A percentile compares a stretch with the other conserved stretches of the same genome.
phyloP scores from a whole-genome alignment of 2,797 vertebrate species.

The Odontamblyopus lacepedii region DNA sequence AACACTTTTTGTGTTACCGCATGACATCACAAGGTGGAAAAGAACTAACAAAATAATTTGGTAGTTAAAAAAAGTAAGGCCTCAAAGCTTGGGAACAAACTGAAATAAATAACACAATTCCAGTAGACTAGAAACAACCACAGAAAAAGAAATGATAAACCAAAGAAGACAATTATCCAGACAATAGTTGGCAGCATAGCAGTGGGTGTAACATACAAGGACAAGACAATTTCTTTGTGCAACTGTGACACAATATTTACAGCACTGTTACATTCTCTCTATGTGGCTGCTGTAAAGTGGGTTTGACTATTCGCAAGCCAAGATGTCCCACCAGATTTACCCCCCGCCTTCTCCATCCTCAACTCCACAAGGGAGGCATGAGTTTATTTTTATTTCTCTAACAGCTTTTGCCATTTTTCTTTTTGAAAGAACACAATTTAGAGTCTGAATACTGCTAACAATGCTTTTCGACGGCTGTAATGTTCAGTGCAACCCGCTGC shows the following conservation, averaged over 20 bases:
- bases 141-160: slow-evolving; percentile 21
- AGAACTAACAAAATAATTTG: not conserved
- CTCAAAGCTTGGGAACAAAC: not conserved
- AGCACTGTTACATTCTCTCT: slow-evolving; percentile 21
- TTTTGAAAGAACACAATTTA: slow-evolving; percentile 12
- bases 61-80: not conserved
- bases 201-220: slow-evolving; percentile 21
- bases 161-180: slow-evolving; percentile 27
- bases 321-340: slow-evolving; percentile 39
- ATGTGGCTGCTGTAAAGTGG: slow-evolving; percentile 24
- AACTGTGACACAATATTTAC: slow-evolving; percentile 23
- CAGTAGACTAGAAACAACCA: too few species aligned
- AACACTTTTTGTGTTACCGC: too few species aligned
- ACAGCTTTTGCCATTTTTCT: slow-evolving; percentile 22
- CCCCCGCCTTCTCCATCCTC: slow-evolving; percentile 25
- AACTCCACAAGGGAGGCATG: slow-evolving; percentile 23
- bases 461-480: slow-evolving; percentile 8
- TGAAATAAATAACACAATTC: not conserved
- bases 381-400: slow-evolving; percentile 46
- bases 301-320: slow-evolving; percentile 47
- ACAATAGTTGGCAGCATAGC: slow-evolving; percentile 22
- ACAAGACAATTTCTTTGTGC: slow-evolving; percentile 18
- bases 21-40: too few species aligned
- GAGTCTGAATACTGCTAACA: slow-evolving; percentile 3
- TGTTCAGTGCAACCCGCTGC: not conserved